Evolutionary conservation across 2,113 vertebrate species (phyloP).

Genomic region (Mus spicilegus): DNA sequence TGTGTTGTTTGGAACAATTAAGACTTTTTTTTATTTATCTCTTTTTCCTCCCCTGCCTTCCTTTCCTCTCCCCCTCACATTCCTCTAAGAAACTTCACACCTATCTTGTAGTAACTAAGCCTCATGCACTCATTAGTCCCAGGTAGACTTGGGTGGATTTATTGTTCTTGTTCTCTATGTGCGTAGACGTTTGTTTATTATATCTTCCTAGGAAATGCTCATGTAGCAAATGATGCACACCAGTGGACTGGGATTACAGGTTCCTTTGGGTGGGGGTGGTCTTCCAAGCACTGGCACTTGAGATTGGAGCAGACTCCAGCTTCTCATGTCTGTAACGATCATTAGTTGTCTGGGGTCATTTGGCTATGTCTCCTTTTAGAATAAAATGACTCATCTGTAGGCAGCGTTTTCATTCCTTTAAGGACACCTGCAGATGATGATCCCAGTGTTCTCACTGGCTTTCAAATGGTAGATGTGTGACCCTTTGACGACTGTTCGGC

Average conservation of each 20-base stretch:
- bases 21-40: neutral
- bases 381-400: slow-evolving; percentile 42
- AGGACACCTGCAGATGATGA: neutral
- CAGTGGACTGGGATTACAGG: neutral
- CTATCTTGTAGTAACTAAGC: neutral
- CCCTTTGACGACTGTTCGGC: slow-evolving; percentile 18
- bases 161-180: neutral
- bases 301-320: neutral
- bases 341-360: slow-evolving; percentile 2
- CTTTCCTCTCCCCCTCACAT: neutral
- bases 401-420: slow-evolving; percentile 1
- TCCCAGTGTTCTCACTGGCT: slow-evolving; percentile 7
- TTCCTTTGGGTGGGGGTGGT: neutral
- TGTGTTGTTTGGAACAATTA: neutral
- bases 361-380: neutral
- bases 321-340: slow-evolving; percentile 12
- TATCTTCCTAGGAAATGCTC: neutral
- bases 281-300: neutral
- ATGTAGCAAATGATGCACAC: neutral
- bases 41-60: neutral
- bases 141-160: neutral
- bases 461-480: slow-evolving; percentile 19
- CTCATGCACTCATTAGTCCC: neutral
- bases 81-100: neutral
- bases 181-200: neutral